Evolutionary conservation across 2,113 vertebrate genomes (phyloP).

Genomic region (Pachyramphus minor): DNA sequence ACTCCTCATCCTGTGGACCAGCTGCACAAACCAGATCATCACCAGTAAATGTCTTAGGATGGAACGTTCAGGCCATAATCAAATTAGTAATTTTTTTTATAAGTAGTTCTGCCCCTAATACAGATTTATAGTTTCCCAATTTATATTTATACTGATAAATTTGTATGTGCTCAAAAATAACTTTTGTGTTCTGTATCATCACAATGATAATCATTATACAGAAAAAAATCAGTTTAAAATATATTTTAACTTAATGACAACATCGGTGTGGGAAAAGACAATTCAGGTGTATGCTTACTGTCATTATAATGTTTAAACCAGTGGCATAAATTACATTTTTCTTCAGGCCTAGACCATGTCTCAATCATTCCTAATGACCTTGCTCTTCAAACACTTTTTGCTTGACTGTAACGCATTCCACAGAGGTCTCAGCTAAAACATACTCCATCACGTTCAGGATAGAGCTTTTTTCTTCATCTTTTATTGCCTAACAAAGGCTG

Average conservation of each 20-base stretch:
- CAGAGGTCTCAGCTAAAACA: background rate
- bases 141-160: background rate
- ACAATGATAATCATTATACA: background rate
- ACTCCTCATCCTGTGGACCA: background rate
- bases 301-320: background rate
- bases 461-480: background rate
- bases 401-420: background rate
- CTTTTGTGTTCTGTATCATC: background rate
- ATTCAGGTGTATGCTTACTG: background rate
- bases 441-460: background rate
- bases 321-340: background rate
- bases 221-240: background rate
- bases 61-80: background rate
- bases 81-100: background rate
- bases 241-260: background rate
- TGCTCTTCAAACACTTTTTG: background rate
- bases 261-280: background rate
- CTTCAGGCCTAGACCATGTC: background rate
- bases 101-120: background rate
- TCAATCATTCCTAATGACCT: background rate
- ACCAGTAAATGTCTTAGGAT: fast-evolving
- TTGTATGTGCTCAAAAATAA: background rate
- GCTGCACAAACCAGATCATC: background rate
- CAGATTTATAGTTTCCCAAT: background rate
- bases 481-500: background rate